Base-by-base conservation (phyloP, 2,797 vertebrate genomes). In the Sebastes glaucus region DNA sequence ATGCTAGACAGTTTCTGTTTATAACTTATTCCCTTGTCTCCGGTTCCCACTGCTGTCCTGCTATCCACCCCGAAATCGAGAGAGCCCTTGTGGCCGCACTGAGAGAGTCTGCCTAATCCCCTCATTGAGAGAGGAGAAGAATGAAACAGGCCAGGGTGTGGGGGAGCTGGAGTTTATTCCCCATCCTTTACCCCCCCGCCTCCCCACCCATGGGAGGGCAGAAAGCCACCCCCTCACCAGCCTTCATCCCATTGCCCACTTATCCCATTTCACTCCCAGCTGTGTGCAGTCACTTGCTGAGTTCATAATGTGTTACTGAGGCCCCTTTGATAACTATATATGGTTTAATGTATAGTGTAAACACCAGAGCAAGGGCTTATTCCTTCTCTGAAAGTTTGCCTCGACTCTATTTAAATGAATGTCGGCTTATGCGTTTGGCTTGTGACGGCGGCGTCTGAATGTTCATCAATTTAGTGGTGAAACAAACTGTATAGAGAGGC, bases 31-130 rank as follows among this genome's bases (percentile, higher is more conserved):
- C 70, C 68, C 75, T 75, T 84, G 77, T 90, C 81, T 74, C 46
- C 63, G 53, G 71, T 92, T 93, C 88, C 89, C 87, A 88, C 82
- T 75, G 81, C 87, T 89, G 84, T 84, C 84, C 86, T 25, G 74
- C 84, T 75, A 87, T 87, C 89, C 87, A 83, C 86, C 87, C 78
- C 27, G 49, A 91, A 90, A 92, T 90, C 53, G 82, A 92, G 92
- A 92, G 90, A 91, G 92, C 80, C 78, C 93, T 93, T 93, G 87
- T 92, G 90, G 90, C 72, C 22, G 68, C 88, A 83, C 86, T 90
- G 87, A 93, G 93, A 92, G 92, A 94, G 87, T 91, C 92, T 92
- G 84, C 92, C 87, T 96, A 96, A 96, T 96, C 96, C 96, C 87
- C 85, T 95, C 94, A 96, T 96, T 96, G 94, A 96, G 92, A 92